A percentile compares a stretch with the other conserved stretches of the same genome.
Evolutionary conservation across 2,888 invertebrate genomes (phyloP).

Genomic region (Ochropacha duplaris): DNA sequence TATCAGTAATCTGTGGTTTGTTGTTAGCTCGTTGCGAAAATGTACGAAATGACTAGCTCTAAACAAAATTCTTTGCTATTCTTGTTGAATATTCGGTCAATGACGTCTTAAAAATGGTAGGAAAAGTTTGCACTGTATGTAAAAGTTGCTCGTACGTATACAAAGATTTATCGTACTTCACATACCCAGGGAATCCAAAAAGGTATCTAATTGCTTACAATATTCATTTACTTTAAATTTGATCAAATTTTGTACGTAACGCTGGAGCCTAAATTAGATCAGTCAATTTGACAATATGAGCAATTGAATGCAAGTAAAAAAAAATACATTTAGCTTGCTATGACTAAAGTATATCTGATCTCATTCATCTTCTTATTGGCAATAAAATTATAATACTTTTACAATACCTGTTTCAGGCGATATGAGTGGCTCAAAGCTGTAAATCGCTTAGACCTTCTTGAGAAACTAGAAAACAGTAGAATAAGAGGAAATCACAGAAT

Average conservation of each 20-base stretch:
- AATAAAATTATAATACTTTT: no score
- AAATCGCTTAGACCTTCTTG: constrained; percentile 19
- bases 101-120: constrained; percentile 17
- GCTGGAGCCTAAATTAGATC: background rate
- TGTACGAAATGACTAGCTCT: no score
- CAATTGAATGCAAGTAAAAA: no score
- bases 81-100: no score
- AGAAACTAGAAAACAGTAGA: constrained; percentile 19
- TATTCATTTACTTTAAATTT: background rate
- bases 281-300: background rate
- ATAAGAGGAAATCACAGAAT: constrained; percentile 25
- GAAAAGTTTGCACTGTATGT: constrained; percentile 26
- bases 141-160: constrained; percentile 19
- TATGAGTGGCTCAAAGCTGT: constrained; percentile 25
- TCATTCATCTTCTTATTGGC: no score
- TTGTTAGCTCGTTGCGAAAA: no score
- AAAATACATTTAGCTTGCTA: no score
- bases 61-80: no score
- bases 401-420: constrained; percentile 19
- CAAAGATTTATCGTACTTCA: constrained; percentile 22
- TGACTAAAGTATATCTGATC: no score
- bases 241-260: no score
- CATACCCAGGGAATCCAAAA: constrained; percentile 18
- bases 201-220: constrained; percentile 12
- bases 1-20: no score